phyloP scores from a whole-genome alignment of 2,113 vertebrate species.

The Rhabdomys dilectus region DNA sequence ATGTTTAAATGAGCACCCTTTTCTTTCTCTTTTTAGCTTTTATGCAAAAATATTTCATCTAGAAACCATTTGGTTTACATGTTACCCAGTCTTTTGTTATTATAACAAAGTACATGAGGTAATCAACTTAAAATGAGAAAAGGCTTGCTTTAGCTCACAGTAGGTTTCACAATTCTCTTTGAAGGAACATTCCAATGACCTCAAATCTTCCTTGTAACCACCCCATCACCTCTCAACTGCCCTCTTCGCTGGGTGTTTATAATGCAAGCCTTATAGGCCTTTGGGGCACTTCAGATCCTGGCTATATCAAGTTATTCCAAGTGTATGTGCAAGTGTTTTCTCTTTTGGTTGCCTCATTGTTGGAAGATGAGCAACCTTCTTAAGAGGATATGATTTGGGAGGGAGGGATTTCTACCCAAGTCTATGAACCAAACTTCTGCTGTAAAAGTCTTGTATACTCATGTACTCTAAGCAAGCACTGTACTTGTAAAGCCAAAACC shows the following conservation, averaged over 20 bases:
- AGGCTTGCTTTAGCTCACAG: not conserved
- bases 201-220: not conserved
- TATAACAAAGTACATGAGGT: not conserved
- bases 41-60: constrained; percentile 20
- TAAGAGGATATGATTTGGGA: not conserved
- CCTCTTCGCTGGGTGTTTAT: not conserved
- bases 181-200: not conserved
- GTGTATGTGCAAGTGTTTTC: constrained; percentile 47
- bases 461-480: not conserved
- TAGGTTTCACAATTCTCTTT: not conserved
- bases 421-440: not conserved
- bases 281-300: not conserved
- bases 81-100: not conserved
- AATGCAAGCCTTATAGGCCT: not conserved
- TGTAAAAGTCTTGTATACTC: constrained; percentile 35
- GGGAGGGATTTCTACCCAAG: not conserved
- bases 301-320: not conserved
- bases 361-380: not conserved
- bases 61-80: constrained; percentile 9
- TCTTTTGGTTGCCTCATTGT: not conserved
- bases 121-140: not conserved
- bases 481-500: not conserved
- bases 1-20: constrained; percentile 14
- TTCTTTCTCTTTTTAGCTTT: constrained; percentile 8
- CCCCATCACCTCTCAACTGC: not conserved